Evolutionary conservation across 2,113 vertebrate species (phyloP).

Genomic region (Leptobrachium ailaonicum): DNA sequence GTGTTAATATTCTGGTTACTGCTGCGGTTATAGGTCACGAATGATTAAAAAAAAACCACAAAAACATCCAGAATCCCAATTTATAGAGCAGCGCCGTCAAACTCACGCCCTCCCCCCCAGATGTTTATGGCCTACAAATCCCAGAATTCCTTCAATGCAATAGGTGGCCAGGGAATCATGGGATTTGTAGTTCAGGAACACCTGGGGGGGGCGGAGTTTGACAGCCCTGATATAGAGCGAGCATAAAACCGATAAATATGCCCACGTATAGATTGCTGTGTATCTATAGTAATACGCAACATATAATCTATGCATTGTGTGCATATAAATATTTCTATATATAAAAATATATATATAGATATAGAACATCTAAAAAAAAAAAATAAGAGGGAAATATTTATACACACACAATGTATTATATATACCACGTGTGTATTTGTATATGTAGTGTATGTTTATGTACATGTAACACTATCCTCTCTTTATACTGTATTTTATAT

Average conservation of each 20-base stretch:
- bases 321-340: slow-evolving; percentile 34
- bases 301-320: slow-evolving; percentile 12
- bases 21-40: too few relatives aligned
- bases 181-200: too few relatives aligned
- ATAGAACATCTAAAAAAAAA: slow-evolving; percentile 35
- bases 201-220: too few relatives aligned
- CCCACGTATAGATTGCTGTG: neutral
- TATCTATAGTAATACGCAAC: neutral
- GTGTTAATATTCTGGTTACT: neutral
- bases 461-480: neutral
- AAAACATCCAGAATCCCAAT: neutral
- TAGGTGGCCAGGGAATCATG: too few relatives aligned
- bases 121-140: too few relatives aligned
- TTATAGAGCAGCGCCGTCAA: neutral
- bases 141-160: too few relatives aligned
- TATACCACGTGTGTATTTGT: neutral
- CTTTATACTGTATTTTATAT: slow-evolving; percentile 21
- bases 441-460: neutral
- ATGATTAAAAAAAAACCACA: too few relatives aligned
- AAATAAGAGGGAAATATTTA: slow-evolving; percentile 23
- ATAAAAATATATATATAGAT: slow-evolving; percentile 39
- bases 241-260: neutral
- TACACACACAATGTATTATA: slow-evolving; percentile 18
- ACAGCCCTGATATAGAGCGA: too few relatives aligned
- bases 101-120: too few relatives aligned